Evolutionary conservation across 37 sponge, comb jelly and placozoan species (phyloP), one percentile per base, ranked within the genome.

Genomic region (Agelas oroides): DNA sequence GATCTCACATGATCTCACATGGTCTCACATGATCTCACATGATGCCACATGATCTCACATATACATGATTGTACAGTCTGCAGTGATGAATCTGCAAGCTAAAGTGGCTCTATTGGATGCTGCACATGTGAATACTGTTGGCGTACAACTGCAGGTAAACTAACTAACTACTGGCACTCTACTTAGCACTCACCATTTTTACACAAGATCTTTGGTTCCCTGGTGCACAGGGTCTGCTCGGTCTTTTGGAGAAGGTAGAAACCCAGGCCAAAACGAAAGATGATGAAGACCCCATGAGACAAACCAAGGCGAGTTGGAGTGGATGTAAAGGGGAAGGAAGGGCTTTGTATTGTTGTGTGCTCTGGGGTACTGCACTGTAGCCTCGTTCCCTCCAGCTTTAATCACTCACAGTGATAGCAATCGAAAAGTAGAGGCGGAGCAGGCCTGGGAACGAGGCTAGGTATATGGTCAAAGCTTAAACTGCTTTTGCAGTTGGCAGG

Each of bases 31-130:
- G 8, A 46, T 8, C 46, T 46, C 6, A 46, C 46, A 46, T n/a
- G n/a, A n/a, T n/a, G n/a, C n/a, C n/a, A n/a, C n/a, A n/a, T n/a
- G n/a, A n/a, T n/a, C n/a, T n/a, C n/a, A n/a, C n/a, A n/a, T n/a
- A n/a, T n/a, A n/a, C n/a, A 46, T 46, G 8, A 46, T 8, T 8
- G 8, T 20, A 0, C 53, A 83, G 84, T n/a, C 57, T 27, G 78
- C 83, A 35, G 87, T 86, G n/a, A 62, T 83, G 73, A 83, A 73
- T 65, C 83, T 91, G 28, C 92, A 91, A 46, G 87, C 84, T 37
- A 81, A 86, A 34, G 77, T 86, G n/a, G 87, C 86, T 19, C 67
- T 81, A 16, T 54, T 86, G 69, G 87, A 81, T 56, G 12, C 53
- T 0, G 39, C 36, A 30, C 91, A 91, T 58, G 35, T 91, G 12